A percentile compares a stretch with the other conserved stretches of the same genome.
Evolutionary conservation across 2,113 vertebrate species (phyloP).

Genomic region (Mionectes macconnelli): DNA sequence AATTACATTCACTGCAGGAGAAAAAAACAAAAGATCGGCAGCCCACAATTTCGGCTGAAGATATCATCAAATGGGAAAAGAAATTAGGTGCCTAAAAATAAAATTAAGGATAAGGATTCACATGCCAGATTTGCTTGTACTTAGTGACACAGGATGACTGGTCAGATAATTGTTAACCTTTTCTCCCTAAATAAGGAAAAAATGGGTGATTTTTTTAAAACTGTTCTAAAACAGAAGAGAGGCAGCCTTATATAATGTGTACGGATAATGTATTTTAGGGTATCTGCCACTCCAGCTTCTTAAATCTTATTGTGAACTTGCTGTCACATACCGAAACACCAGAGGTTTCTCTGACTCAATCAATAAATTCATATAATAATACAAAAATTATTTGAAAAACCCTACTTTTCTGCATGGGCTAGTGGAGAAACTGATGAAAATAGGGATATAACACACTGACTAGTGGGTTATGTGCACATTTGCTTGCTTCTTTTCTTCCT

Average conservation of each 20-base stretch:
- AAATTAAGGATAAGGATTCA: slow-evolving; percentile 69
- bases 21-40: slow-evolving; percentile 65
- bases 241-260: background rate
- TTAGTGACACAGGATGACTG: slow-evolving; percentile 56
- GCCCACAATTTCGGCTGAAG: slow-evolving; percentile 63
- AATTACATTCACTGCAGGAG: slow-evolving; percentile 71
- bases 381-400: background rate
- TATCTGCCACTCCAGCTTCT: background rate
- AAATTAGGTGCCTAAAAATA: slow-evolving; percentile 77
- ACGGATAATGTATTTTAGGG: background rate
- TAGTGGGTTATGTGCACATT: background rate
- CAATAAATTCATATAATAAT: background rate
- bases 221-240: background rate
- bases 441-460: background rate
- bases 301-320: background rate
- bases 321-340: background rate
- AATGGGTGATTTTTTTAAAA: background rate
- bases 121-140: slow-evolving; percentile 59
- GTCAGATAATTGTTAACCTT: slow-evolving; percentile 58
- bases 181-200: slow-evolving; percentile 27
- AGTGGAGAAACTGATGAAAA: background rate
- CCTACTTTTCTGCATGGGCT: background rate
- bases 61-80: slow-evolving; percentile 63
- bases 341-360: background rate
- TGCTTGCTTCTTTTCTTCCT: background rate